Base-by-base conservation (phyloP, 2,797 vertebrate genomes). In the Eutrigla gurnardus region DNA sequence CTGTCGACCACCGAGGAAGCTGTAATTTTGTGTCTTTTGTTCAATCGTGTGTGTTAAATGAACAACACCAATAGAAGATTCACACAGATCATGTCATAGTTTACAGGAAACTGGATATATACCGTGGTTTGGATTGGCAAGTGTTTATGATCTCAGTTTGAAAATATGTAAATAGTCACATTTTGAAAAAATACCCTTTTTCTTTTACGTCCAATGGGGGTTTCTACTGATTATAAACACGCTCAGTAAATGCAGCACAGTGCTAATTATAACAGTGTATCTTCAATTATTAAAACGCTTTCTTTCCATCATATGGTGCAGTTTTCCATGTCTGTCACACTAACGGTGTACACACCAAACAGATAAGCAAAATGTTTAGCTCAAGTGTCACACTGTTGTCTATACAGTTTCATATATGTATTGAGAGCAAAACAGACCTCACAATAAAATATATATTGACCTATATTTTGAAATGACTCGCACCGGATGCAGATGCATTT, bases 401-500 rank as follows among this genome's bases (percentile, higher is more conserved):
- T 25, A 25, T 25, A 25, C 25, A 25, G 25, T 25, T 25, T 25
- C 25, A 25, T 25, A 25, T 25, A 32, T 14, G 14, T n/a, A 3
- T 39, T 36, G 45, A 25, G 32, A 14, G 10, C 14, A 35, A 37
- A 57, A 49, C 12, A 32, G 13, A 46, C 10, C 2, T 11, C 11
- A n/a, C 32, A 46, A n/a, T 14, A 43, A 12, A 33, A 25, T 25
- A 25, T 25, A 25, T 25, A 25, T 25, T 25, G 36, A 1, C 2
- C 0, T 82, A 87, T 85, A 85, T 79, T 90, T 74, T 83, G 84
- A 82, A 85, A 76, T 14, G 0, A 0, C 0, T 0, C 10, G 0
- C 2, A 81, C 70, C 80, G 84, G 90, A 87, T 65, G 55, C 53
- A 0, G 0, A 3, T 3, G 0, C n/a, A 0, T 3, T 3, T 11